Evolutionary conservation across 2,888 invertebrate genomes (phyloP).

Genomic region (Rhagophthalmus giganteus): DNA sequence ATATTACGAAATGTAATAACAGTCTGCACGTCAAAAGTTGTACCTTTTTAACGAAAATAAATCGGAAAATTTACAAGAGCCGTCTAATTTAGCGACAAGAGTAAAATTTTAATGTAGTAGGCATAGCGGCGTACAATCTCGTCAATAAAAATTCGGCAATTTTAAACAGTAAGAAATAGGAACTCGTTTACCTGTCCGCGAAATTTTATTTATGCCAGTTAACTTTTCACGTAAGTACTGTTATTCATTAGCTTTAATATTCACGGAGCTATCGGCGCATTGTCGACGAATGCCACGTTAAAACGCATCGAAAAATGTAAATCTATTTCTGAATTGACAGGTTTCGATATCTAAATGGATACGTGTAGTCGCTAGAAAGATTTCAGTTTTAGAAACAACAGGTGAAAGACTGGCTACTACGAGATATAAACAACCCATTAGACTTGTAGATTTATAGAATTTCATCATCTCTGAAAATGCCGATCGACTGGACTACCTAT

Average conservation of each 20-base stretch:
- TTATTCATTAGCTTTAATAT: constrained; percentile 13
- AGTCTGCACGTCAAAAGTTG: too few species aligned
- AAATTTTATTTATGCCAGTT: constrained; percentile 16
- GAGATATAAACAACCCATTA: constrained; percentile 21
- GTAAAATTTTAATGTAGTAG: too few species aligned
- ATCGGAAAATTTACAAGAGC: too few species aligned
- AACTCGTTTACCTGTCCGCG: constrained; percentile 12
- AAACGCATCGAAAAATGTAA: constrained; percentile 15
- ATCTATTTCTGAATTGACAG: constrained; percentile 21
- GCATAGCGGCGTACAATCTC: too few species aligned
- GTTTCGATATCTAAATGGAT: constrained; percentile 23
- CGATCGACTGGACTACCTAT: constrained; percentile 16
- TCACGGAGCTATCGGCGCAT: constrained; percentile 2
- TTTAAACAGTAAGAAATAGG: constrained; percentile 11
- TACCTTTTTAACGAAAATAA: too few species aligned
- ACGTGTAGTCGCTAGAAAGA: constrained; percentile 11
- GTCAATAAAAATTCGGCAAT: too few species aligned
- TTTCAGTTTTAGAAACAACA: constrained; percentile 22
- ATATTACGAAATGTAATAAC: constrained; percentile 3
- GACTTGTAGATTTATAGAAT: constrained; percentile 25
- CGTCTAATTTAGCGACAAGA: too few species aligned
- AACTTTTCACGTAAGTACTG: constrained; percentile 12
- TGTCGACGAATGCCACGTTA: constrained; percentile 9
- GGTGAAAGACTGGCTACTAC: constrained; percentile 23
- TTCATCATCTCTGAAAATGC: constrained; percentile 24